These are phyloP conservation scores for Eilema sororculum DNA, from an alignment of 2,888 invertebrate genomes.

Conservation along the genomic window DNA sequence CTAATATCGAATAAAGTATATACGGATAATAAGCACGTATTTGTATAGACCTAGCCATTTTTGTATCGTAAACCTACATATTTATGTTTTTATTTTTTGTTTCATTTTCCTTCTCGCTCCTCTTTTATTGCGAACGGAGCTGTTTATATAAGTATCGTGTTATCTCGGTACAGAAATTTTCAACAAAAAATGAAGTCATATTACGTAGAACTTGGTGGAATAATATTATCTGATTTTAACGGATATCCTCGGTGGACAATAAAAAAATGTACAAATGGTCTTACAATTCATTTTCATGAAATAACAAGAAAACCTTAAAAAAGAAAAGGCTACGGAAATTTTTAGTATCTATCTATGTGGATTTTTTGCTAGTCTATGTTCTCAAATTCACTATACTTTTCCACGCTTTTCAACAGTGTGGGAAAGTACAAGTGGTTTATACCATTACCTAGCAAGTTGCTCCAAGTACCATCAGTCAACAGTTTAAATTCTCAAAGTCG, in stretches of 20 bases:
- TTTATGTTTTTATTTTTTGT: conserved; percentile 30
- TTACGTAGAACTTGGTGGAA: not conserved
- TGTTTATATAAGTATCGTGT: conserved; percentile 8
- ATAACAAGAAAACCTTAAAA: not conserved
- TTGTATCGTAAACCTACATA: conserved; percentile 39
- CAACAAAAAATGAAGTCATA: not conserved
- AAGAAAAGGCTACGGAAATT: no score
- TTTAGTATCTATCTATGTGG: no score
- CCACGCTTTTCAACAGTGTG: no score
- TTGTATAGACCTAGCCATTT: conserved; percentile 25
- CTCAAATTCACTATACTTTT: no score
- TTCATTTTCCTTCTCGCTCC: conserved; percentile 14
- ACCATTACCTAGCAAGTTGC: no score
- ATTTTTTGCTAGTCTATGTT: no score
- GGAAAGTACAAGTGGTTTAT: no score
- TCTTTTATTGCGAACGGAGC: conserved; percentile 8
- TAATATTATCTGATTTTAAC: not conserved
- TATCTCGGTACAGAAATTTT: not conserved
- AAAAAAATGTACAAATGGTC: not conserved
- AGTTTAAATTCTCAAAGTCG: not conserved
- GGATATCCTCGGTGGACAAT: not conserved
- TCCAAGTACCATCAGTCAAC: no score
- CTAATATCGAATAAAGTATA: conserved; percentile 39
- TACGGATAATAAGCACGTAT: conserved; percentile 36
- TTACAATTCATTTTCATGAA: not conserved